Percentiles rank a stretch among this genome's conserved stretches.
Evolutionary conservation across 2,797 vertebrate genomes (phyloP).

Genomic region (Myiotriccus ornatus): DNA sequence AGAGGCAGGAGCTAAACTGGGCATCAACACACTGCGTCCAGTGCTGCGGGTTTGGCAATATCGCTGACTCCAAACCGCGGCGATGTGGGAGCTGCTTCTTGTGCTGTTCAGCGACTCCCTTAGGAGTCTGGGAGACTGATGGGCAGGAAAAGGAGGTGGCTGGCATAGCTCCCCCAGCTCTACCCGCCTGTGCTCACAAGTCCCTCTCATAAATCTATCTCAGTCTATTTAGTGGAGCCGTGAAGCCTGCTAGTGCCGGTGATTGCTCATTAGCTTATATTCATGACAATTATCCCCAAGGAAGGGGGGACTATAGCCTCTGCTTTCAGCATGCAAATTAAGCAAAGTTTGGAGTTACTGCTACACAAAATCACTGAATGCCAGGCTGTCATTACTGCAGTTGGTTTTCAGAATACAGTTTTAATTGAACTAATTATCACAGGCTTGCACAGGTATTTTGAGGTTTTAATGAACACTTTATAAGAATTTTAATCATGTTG

Average conservation of each 20-base stretch:
- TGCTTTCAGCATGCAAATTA: conserved; percentile 13
- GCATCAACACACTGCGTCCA: neutral
- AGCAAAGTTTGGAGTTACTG: neutral
- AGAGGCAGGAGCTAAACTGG: neutral
- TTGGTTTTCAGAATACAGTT: neutral
- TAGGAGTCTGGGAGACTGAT: neutral
- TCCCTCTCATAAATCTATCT: neutral
- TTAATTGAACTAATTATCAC: conserved; percentile 44
- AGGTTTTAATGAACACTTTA: neutral
- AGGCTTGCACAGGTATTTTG: conserved; percentile 37
- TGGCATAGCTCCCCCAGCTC: neutral
- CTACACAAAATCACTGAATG: neutral
- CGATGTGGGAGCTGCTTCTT: rapidly evolving
- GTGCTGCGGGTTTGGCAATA: neutral
- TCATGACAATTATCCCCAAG: neutral
- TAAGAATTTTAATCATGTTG: conserved; percentile 6
- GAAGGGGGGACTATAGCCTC: neutral
- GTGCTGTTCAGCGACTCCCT: rapidly evolving
- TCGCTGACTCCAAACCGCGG: rapidly evolving
- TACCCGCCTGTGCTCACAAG: rapidly evolving
- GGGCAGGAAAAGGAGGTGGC: neutral
- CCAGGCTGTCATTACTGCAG: neutral
- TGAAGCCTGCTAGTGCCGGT: neutral
- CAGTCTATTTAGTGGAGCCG: neutral
- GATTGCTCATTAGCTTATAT: conserved; percentile 25